phyloP scores from a whole-genome alignment of 92 coral and sea anemone genomes.

The Heliopora coerulea region DNA sequence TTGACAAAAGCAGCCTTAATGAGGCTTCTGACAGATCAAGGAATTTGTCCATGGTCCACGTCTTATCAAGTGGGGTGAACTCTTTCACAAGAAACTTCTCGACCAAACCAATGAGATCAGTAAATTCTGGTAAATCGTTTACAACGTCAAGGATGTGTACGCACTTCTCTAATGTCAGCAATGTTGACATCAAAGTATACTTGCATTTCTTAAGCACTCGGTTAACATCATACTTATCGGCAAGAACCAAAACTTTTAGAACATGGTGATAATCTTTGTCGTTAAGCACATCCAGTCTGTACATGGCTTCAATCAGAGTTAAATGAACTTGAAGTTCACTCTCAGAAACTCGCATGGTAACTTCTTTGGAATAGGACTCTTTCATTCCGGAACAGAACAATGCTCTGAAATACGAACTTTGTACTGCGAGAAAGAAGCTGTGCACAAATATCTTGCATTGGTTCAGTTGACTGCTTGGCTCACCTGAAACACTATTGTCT shows the following conservation, averaged over 20 bases:
- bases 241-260: conserved; percentile 21
- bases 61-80: too few species aligned
- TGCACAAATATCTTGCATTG: conserved; percentile 27
- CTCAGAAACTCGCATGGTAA: conserved; percentile 6
- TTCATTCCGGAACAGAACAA: conserved; percentile 23
- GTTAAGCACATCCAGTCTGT: conserved; percentile 26
- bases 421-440: conserved; percentile 30
- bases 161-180: conserved; percentile 10
- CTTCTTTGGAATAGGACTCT: conserved; percentile 20
- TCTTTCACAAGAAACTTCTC: too few species aligned
- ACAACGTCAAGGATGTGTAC: background rate
- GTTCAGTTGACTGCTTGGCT: background rate
- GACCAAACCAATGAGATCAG: too few species aligned
- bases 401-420: conserved; percentile 32
- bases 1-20: too few species aligned
- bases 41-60: too few species aligned
- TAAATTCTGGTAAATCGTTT: too few species aligned
- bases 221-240: conserved; percentile 23
- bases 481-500: background rate
- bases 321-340: conserved; percentile 31
- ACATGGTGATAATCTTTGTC: conserved; percentile 21
- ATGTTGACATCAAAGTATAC: conserved; percentile 11
- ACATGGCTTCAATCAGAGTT: conserved; percentile 32
- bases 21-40: too few species aligned
- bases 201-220: conserved; percentile 33